Evolutionary conservation across 2,113 vertebrate species (phyloP), one percentile per base, ranked within the genome.

Genomic region (Etheostoma cragini): DNA sequence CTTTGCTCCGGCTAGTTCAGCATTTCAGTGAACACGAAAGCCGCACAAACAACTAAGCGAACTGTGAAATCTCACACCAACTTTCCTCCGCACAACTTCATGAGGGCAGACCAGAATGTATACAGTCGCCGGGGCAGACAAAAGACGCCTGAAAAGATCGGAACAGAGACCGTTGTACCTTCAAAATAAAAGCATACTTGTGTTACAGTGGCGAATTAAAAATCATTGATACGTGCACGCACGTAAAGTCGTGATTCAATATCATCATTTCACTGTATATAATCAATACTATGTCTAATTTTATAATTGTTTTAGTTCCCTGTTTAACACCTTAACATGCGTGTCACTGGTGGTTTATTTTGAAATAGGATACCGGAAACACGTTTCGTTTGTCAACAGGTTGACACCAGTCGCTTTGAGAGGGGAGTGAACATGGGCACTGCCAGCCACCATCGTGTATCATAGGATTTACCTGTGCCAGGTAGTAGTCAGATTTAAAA

Each of bases 151-250:
- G 22, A 38, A 10, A 1, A 35, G 0, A 17, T 0, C 10, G 57
- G 14, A 30, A 16, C 0, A 6, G 5, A 0, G n/a, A 1, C 6
- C 12, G 16, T 2, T 12, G 5, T 1, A 3, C 57, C 15, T 74
- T 83, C 82, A 85, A 52, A 50, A 19, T 84, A 80, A 88, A 81
- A 78, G 60, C 72, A n/a, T 0, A 16, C 7, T 1, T 1, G 10
- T 42, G 10, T 22, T n/a, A 3, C 2, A 11, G 6, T 8, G 16
- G 3, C 3, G 24, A 22, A 19, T 42, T 15, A 62, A 10, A 3
- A 11, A 46, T 0, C 4, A 38, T 11, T 49, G 42, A 8, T 13
- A 26, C 8, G 3, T n/a, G 2, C 2, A 46, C 35, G 2, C 49
- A 17, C 22, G 0, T 10, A 17, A 2, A 19, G 0, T 21, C 5